phyloP scores from a whole-genome alignment of 2,888 invertebrate genomes.

The Cacoxenus indagator region DNA sequence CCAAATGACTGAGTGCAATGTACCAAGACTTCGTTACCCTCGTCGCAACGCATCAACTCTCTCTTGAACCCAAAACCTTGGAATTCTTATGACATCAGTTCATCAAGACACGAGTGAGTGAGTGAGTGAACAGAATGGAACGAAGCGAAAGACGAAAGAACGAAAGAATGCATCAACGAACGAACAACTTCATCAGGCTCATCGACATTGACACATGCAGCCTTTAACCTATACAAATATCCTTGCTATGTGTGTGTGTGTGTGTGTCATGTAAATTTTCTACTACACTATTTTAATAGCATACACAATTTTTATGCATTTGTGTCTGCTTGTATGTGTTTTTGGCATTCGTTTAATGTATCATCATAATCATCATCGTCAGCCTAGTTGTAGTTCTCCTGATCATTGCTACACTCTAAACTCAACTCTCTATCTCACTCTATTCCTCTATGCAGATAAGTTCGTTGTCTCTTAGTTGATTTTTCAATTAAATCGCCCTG shows the following conservation, averaged over 20 bases:
- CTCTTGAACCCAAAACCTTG: not conserved
- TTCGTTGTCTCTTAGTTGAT: slow-evolving; percentile 9
- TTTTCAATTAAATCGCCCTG: slow-evolving; percentile 17
- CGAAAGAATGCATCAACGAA: slow-evolving; percentile 23
- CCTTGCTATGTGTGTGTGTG: slow-evolving; percentile 1
- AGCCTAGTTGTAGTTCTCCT: not conserved
- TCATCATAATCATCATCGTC: not conserved
- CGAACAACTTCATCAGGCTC: slow-evolving; percentile 39
- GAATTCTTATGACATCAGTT: slow-evolving; percentile 58
- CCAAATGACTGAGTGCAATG: slow-evolving; percentile 51
- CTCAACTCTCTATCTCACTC: not conserved
- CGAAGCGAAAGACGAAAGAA: too few species aligned
- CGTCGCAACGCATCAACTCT: slow-evolving; percentile 35
- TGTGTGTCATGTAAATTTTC: slow-evolving; percentile 44
- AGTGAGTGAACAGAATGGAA: too few species aligned
- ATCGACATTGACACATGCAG: slow-evolving; percentile 49
- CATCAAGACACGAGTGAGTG: slow-evolving; percentile 62
- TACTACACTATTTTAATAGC: slow-evolving; percentile 49
- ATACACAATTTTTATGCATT: not conserved
- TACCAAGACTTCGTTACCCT: slow-evolving; percentile 36
- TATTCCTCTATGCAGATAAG: slow-evolving; percentile 32
- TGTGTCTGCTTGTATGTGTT: not conserved
- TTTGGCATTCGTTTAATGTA: slow-evolving; percentile 12
- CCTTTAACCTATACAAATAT: not conserved
- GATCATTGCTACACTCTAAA: too few species aligned